Percentiles rank a stretch among this genome's conserved stretches.
Evolutionary conservation across 2,113 vertebrate genomes (phyloP).

Genomic region (Isichthys henryi): DNA sequence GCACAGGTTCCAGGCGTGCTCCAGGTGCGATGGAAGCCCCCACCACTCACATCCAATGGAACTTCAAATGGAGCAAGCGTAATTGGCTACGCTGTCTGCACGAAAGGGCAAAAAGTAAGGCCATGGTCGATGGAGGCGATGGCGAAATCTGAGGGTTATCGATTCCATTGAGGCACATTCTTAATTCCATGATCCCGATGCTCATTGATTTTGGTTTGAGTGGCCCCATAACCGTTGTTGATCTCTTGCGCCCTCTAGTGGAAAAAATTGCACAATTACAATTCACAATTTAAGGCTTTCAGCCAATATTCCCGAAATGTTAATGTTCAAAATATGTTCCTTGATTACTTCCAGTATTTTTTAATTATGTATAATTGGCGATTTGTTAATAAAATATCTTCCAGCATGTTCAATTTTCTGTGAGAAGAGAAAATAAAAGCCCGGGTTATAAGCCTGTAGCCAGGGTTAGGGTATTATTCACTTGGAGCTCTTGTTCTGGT

Average conservation of each 20-base stretch:
- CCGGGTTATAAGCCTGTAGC: no score
- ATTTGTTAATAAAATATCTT: neutral
- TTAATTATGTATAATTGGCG: neutral
- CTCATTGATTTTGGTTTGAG: conserved; percentile 27
- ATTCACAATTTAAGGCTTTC: conserved; percentile 22
- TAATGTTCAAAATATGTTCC: neutral
- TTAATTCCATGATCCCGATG: neutral
- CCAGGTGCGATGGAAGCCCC: conserved; percentile 86
- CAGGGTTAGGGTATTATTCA: neutral
- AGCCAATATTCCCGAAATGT: neutral
- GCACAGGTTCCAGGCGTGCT: conserved; percentile 68
- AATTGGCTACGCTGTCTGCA: conserved; percentile 86
- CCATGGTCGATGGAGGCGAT: neutral
- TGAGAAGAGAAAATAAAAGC: neutral
- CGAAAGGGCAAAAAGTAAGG: conserved; percentile 84
- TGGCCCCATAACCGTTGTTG: conserved; percentile 22
- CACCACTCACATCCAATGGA: conserved; percentile 70
- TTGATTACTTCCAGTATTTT: neutral
- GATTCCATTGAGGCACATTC: neutral
- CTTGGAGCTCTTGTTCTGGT: neutral
- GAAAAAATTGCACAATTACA: conserved; percentile 23
- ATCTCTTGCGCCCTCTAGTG: neutral
- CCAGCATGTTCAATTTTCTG: neutral
- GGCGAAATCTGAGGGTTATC: conserved; percentile 23
- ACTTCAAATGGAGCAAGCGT: conserved; percentile 90